Evolutionary conservation across 2,797 vertebrate species (phyloP), one percentile per base, ranked within the genome.

Genomic region (Acrossocheilus fasciatus): DNA sequence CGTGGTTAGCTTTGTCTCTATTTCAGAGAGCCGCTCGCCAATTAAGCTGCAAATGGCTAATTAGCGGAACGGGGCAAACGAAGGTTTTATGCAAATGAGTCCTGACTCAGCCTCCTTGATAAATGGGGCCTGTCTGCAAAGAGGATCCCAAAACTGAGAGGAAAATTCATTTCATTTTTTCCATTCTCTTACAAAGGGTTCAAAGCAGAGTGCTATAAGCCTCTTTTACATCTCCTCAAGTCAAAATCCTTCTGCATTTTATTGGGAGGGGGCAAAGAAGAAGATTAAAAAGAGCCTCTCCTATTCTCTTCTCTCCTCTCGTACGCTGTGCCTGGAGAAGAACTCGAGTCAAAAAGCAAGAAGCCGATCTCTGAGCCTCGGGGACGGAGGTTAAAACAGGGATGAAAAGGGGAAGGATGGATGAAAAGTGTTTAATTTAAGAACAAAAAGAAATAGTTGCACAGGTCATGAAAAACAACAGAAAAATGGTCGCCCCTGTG

Each of bases 31-130:
- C 93, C 91, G 89, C 93, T 94, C 92, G 93, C 95, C 96, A 96
- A 96, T 96, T 96, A 96, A 96, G 94, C 94, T 94, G 95, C 94
- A 96, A 96, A 96, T 96, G 95, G 95, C 95, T 96, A 96, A 96
- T 96, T 96, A 96, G 95, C 93, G 93, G 94, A 96, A 95, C 92
- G 94, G 89, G 90, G 94, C 94, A 96, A 96, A 95, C 92, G 93
- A 96, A 95, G 90, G 89, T 93, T 95, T 95, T 95, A 96, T 96
- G 95, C 92, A 96, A 96, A 96, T 96, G 87, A 95, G 93, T 91
- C 92, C 95, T 96, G 95, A 96, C 94, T 96, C 95, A 96, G 95
- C 93, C 95, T 93, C 94, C 94, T 93, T 95, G 94, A 96, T 95
- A 95, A 96, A 96, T 95, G 94, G 95, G 93, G 93, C 92, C 93